Evolutionary conservation across 2,113 vertebrate species (phyloP), one percentile per base, ranked within the genome.

Genomic region (Dinomys branickii): DNA sequence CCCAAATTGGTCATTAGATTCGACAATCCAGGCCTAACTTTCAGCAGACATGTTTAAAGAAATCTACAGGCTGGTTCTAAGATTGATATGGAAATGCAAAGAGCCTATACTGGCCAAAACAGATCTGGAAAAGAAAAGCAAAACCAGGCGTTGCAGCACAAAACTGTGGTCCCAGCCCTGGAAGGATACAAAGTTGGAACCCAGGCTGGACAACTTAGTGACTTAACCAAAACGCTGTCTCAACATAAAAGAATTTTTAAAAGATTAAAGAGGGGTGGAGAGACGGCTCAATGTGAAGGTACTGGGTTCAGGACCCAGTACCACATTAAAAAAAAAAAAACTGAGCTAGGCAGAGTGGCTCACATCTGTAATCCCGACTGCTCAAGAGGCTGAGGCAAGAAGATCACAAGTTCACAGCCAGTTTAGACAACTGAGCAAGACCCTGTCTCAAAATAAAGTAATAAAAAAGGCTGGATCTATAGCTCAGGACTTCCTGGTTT

Each of bases 91-190:
- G 50, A 86, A 88, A 96, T 61, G 22, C 24, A 82, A 94, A 92
- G n/a, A 89, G 59, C 69, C 38, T 61, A 73, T 24, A 67, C 38
- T 84, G 65, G 16, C 6, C 69, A 91, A 94, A 96, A 90, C 69
- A 71, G n/a, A 22, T 84, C 54, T 88, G 61, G 83, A 89, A 93
- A 89, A 90, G 47, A 88, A 94, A n/a, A 90, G 50, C 30, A 80
- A 80, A 80, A 52, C 52, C 78, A 56, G 33, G 78, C 33, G 7
- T 81, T 7, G 0, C 22, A 35, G 52, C 9, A 22, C 19, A n/a
- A 0, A 52, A 28, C 50, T 52, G 28, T 52, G 47, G 50, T 52
- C 47, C 47, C 14, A 16, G 44, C 44, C 28, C 77, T 33, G 16
- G 77, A 20, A 52, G 47, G 77, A 33, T 19, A 67, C 30, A 14